A percentile compares a stretch with the other conserved stretches of the same genome.
Conservation (phyloP, 2,797 vertebrate genomes). For the Iguana delicatissima region DNA sequence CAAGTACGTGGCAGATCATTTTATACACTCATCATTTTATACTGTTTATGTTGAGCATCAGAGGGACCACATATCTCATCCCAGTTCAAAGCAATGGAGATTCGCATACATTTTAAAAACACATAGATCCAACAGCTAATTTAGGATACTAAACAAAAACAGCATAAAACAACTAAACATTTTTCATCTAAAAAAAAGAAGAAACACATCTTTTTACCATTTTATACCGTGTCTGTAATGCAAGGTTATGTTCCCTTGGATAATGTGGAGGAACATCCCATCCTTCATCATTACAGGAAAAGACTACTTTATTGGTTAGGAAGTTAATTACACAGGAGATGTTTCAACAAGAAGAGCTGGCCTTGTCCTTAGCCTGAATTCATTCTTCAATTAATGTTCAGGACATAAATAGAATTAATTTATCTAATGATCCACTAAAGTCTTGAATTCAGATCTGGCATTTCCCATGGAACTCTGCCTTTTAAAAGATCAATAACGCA, state of each 20-base stretch:
- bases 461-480: constrained; percentile 53
- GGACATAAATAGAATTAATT: constrained; percentile 64
- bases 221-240: background rate
- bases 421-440: constrained; percentile 45
- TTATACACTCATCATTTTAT: background rate
- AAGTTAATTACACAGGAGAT: constrained; percentile 69
- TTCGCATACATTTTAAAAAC: background rate
- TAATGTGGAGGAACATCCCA: constrained; percentile 36
- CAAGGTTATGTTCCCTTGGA: constrained; percentile 49
- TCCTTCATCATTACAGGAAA: constrained; percentile 59
- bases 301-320: constrained; percentile 53
- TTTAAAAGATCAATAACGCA: constrained; percentile 32
- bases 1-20: background rate
- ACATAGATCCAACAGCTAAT: constrained; percentile 3
- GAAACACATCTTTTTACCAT: constrained; percentile 26
- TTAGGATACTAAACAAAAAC: background rate
- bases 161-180: background rate
- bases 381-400: constrained; percentile 67
- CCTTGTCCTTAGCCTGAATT: constrained; percentile 71
- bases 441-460: constrained; percentile 55
- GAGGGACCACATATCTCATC: background rate
- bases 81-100: background rate
- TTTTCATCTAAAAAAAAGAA: constrained; percentile 38
- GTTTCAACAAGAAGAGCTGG: constrained; percentile 54
- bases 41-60: background rate